phyloP scores from a whole-genome alignment of 1,140 invertebrate species.

The Aphaenogaster ashmeadi region DNA sequence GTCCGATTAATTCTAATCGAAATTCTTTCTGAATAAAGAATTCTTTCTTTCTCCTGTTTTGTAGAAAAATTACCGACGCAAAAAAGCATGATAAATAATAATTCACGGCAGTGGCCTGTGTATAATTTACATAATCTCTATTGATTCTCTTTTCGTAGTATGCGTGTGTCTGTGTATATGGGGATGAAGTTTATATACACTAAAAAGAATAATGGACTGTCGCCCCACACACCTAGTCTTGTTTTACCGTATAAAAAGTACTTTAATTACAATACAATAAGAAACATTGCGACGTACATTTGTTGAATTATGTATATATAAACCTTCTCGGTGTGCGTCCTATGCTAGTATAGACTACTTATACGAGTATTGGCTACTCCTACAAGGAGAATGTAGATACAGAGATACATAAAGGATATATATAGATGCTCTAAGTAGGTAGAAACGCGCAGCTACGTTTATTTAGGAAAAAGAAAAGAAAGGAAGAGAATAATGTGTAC shows the following conservation, averaged over 20 bases:
- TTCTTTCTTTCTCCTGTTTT: not conserved
- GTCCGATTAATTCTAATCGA: not conserved
- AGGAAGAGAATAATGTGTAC: constrained; percentile 41
- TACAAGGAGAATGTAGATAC: constrained; percentile 55
- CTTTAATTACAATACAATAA: constrained; percentile 65
- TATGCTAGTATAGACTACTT: constrained; percentile 16
- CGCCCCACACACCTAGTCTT: not conserved
- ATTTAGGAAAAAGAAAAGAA: constrained; percentile 58
- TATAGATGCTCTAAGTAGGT: constrained; percentile 55
- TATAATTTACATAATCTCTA: not conserved
- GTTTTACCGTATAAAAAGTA: constrained; percentile 62
- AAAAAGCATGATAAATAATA: constrained; percentile 13
- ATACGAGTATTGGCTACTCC: constrained; percentile 6
- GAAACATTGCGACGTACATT: constrained; percentile 57
- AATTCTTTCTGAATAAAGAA: not conserved
- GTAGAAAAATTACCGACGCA: not conserved
- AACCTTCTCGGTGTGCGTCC: constrained; percentile 14
- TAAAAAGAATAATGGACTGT: not conserved
- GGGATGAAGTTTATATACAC: constrained; percentile 4
- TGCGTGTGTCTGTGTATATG: not conserved
- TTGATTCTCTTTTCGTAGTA: not conserved
- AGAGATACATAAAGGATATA: constrained; percentile 54
- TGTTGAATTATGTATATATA: constrained; percentile 50
- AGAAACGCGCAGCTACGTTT: constrained; percentile 71
- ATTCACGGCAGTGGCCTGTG: not conserved